These are phyloP conservation scores for Heterocephalus glaber DNA, from an alignment of 2,113 vertebrate species.

Conservation along the genomic window DNA sequence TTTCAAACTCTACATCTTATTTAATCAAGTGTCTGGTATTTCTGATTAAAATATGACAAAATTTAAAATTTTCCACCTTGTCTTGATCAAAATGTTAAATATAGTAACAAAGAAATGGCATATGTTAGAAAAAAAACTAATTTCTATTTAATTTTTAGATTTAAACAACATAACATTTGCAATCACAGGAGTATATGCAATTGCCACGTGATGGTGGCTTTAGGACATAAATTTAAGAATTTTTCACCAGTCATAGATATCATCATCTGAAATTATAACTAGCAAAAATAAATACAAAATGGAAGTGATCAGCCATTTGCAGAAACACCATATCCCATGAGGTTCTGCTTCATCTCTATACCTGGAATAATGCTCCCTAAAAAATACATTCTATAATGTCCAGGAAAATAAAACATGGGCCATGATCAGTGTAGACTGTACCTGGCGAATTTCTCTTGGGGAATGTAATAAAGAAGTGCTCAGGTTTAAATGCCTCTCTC, in stretches of 20 bases:
- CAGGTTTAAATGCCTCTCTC: neutral
- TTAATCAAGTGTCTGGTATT: conserved; percentile 5
- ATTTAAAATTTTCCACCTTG: conserved; percentile 7
- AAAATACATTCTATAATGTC: neutral
- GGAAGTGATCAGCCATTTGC: neutral
- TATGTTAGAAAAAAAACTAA: neutral
- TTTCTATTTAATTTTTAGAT: conserved; percentile 25
- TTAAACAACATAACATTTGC: conserved; percentile 27
- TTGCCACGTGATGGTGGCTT: neutral
- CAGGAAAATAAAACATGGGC: neutral
- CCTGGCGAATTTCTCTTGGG: neutral
- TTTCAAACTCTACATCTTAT: neutral
- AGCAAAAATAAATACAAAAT: conserved; percentile 32
- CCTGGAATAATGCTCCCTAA: neutral
- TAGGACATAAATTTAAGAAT: neutral
- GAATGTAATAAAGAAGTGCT: neutral
- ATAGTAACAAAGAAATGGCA: neutral
- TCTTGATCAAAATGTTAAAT: conserved; percentile 27
- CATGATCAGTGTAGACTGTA: neutral
- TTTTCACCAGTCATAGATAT: neutral
- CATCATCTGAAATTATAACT: neutral
- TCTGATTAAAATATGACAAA: conserved; percentile 63
- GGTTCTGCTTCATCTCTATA: neutral
- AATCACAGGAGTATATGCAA: neutral
- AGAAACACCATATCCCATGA: neutral